Evolutionary conservation across 2,113 vertebrate genomes (phyloP), one percentile per base, ranked within the genome.

Genomic region (Neotoma lepida): DNA sequence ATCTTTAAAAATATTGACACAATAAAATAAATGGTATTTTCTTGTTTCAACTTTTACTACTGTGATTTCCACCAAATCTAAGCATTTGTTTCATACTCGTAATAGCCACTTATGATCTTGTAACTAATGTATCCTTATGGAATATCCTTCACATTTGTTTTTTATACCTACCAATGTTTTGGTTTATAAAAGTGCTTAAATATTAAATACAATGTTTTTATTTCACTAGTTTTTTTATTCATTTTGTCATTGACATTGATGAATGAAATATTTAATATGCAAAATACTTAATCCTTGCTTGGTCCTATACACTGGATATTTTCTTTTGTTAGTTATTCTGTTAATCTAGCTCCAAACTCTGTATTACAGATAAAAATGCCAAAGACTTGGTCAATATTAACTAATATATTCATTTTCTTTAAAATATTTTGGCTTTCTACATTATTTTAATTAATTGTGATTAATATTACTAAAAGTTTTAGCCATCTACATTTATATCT

Each of bases 381-480:
- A 88, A 49, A 88, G 41, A 80, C 10, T 8, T 22, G 12, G 85
- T 74, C 46, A 78, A 33, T 35, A 70, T 30, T 86, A n/a, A 68
- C 49, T 63, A 46, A 61, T 86, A 88, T 2, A 30, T 63, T 90
- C 3, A 54, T 89, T 81, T 22, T 46, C 9, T 58, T 96, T 81
- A 74, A 94, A 90, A 92, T 86, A 5, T 41, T 87, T 87, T 94
- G 15, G 49, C 51, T 87, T 89, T 89, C 7, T 64, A 56, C 49
- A 86, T 49, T 82, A 41, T 71, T 85, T 64, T 80, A 80, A 9
- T 54, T 54, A 80, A 12, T 35, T 41, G 56, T 28, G 13, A 84
- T 84, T 84, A 58, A 39, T 58, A 4, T 28, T 28, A 30, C 18
- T 26, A 24, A 56, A 81, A 58, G 1, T 58, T 56, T 58, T 81